Evolutionary conservation across 2,113 vertebrate genomes (phyloP).

Genomic region (Dolichotis patagonum): DNA sequence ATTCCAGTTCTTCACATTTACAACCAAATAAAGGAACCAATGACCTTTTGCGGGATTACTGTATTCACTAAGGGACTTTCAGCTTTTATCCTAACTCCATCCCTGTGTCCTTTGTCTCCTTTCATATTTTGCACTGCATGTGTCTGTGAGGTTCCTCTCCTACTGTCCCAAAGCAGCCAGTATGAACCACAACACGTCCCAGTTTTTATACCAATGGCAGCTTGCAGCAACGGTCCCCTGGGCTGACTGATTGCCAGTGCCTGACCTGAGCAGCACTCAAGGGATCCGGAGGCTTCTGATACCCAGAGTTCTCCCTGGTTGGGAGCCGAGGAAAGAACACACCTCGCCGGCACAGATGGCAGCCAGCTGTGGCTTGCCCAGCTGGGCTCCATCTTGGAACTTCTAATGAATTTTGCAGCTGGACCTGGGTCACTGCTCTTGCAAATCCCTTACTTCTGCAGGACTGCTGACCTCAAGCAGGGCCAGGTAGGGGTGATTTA

Average conservation of each 20-base stretch:
- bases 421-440: neutral
- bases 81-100: neutral
- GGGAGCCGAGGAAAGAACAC: neutral
- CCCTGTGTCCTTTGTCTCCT: neutral
- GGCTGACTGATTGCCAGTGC: neutral
- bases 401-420: neutral
- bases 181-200: fast-evolving
- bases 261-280: neutral
- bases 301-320: neutral
- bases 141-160: neutral
- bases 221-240: fast-evolving
- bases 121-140: neutral
- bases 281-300: neutral
- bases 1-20: neutral
- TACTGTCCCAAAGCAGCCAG: neutral
- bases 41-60: neutral
- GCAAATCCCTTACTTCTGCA: neutral
- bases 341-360: neutral
- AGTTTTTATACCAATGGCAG: neutral
- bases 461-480: neutral
- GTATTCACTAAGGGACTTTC: neutral
- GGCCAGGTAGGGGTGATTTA: neutral
- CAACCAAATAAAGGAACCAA: neutral
- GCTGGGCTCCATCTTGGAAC: neutral
- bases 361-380: neutral